Conservation (phyloP, 2,113 vertebrate genomes). For the Colossoma macropomum region DNA sequence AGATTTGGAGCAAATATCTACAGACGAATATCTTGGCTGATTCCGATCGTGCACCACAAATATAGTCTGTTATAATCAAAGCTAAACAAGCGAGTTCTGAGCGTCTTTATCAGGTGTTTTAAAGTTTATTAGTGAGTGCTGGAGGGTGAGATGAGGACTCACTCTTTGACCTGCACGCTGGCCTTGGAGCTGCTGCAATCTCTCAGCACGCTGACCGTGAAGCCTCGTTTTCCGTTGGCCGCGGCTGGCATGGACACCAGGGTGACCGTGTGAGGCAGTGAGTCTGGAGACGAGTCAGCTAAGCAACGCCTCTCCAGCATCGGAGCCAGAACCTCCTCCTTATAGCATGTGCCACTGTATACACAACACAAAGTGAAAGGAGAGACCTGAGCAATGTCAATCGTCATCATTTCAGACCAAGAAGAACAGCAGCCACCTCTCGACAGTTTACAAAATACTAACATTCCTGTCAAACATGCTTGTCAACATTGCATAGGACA, state of each 20-base stretch:
- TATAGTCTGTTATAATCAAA: too few relatives aligned
- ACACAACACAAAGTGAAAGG: not conserved
- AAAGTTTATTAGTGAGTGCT: not conserved
- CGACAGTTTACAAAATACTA: not conserved
- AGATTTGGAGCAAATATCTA: too few relatives aligned
- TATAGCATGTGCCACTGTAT: constrained; percentile 92
- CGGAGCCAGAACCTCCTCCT: constrained; percentile 90
- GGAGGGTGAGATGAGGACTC: constrained; percentile 70
- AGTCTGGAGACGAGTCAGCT: constrained; percentile 84
- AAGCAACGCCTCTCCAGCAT: constrained; percentile 89
- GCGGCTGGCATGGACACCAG: constrained; percentile 93
- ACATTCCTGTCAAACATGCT: not conserved
- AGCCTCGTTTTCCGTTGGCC: constrained; percentile 87
- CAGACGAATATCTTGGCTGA: too few relatives aligned
- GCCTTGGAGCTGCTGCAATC: constrained; percentile 82
- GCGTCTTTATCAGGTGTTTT: too few relatives aligned
- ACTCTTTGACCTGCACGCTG: constrained; percentile 95
- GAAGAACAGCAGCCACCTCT: not conserved
- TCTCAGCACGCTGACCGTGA: constrained; percentile 86
- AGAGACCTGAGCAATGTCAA: not conserved
- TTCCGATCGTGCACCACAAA: too few relatives aligned
- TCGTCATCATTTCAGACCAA: not conserved
- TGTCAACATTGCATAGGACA: not conserved
- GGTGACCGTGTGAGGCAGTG: constrained; percentile 91
- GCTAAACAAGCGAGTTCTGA: too few relatives aligned